A percentile compares a stretch with the other conserved stretches of the same genome.
Conservation (phyloP, 2,888 invertebrate genomes). For the Teleogryllus oceanicus region DNA sequence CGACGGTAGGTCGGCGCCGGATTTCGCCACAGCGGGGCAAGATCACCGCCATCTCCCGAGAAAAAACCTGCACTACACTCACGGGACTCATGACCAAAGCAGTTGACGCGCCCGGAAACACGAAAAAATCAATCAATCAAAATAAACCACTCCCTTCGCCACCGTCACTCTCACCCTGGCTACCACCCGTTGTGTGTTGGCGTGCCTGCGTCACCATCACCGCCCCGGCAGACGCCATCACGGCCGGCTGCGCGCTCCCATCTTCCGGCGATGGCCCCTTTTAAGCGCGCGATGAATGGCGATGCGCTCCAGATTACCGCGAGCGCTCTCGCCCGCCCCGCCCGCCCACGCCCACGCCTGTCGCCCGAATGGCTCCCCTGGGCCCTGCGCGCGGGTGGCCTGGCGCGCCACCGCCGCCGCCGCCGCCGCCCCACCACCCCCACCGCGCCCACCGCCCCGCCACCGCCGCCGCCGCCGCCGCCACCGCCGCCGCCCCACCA, state of each 20-base stretch:
- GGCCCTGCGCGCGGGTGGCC: neutral
- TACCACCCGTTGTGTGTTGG: too few species aligned
- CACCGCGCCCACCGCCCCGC: too few species aligned
- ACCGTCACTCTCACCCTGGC: neutral
- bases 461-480: too few species aligned
- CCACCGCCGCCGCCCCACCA: too few species aligned
- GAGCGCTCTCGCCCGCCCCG: neutral
- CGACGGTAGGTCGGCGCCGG: too few species aligned
- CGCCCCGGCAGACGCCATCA: neutral
- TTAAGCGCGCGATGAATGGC: slow-evolving; percentile 18
- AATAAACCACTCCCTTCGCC: neutral
- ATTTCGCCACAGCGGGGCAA: too few species aligned
- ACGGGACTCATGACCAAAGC: too few species aligned
- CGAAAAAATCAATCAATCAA: too few species aligned
- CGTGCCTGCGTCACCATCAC: neutral
- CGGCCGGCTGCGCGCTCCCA: neutral
- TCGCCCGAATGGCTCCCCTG: neutral
- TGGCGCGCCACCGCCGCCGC: neutral
- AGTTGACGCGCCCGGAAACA: too few species aligned
- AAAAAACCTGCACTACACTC: too few species aligned
- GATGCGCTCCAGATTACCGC: neutral
- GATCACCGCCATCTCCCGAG: too few species aligned
- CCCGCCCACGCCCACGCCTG: neutral
- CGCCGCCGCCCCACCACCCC: too few species aligned
- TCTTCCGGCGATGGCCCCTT: neutral